Base-by-base conservation (phyloP, 2,113 vertebrate genomes). In the Balaeniceps rex region DNA sequence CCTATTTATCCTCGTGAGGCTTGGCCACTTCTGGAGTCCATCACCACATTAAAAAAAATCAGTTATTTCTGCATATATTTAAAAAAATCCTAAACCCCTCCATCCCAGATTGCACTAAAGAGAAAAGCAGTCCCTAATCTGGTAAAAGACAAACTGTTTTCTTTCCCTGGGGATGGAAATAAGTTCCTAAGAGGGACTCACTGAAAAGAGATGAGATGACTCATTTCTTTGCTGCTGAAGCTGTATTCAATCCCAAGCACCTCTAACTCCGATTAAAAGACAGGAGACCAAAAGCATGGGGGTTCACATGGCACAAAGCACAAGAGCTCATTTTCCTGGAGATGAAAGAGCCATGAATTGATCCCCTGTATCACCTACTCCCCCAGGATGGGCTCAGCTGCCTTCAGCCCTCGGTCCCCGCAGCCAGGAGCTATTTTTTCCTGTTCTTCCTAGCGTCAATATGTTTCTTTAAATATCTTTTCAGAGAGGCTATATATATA, bases 391-490 rank as follows among this genome's bases (percentile, higher is more conserved):
- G 93, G 81, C 81, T 95, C 86, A 86, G 94, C 55, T 84, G 77
- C 86, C 83, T 68, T 55, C 40, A 70, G 75, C 91, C 89, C 65
- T 95, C 72, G 3, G 90, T 85, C 95, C 66, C 68, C 7, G 17
- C 44, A 68, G 83, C 66, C 94, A 93, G 76, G 52, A 94, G 91
- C 86, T 95, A 94, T 95, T 96, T 97, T 97, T 96, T 96, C 94
- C 92, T 91, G 78, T 94, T 95, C 88, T 92, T 64, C 75, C 95
- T 95, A 97, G 95, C 97, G 96, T 93, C 96, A 97, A 95, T 98
- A 95, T 64, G 70, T 91, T 97, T 96, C 98, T 97, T 98, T 97
- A 98, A 98, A 98, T 98, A 98, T 98, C 97, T 96, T 94, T 76
- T 83, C 34, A 4, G 85, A 96, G 88, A 97, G 83, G 93, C 78